Base-by-base conservation (phyloP, 2,888 invertebrate genomes). In the Agonum fuliginosum region DNA sequence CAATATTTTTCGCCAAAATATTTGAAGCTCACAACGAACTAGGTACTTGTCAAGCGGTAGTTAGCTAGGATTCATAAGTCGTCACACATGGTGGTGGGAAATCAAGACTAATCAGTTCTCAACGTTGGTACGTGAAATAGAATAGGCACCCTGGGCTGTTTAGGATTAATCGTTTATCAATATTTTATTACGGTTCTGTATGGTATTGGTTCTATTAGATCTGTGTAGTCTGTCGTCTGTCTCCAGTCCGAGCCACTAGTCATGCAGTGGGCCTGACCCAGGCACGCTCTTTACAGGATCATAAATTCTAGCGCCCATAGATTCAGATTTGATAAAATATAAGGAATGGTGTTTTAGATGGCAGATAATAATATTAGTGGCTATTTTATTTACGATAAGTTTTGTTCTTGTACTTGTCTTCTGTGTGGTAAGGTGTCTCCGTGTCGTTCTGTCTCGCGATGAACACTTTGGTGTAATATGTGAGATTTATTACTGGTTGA, bases 241-340 rank as follows among this genome's bases (percentile, higher is more conserved):
- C 22, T 5, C 20, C n/a, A 4, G 54, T n/a, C 54, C 4, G n/a
- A n/a, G n/a, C n/a, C n/a, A n/a, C n/a, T n/a, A n/a, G n/a, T n/a
- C n/a, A n/a, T n/a, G n/a, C n/a, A n/a, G n/a, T n/a, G 24, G 2
- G 20, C 12, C 24, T n/a, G 24, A 12, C 54, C 27, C 46, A 70
- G 27, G 70, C 70, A 22, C 67, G 67, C 41, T 67, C 67, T 41
- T 67, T 70, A 70, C 70, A 70, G 46, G 70, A 46, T 70, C 70
- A 72, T 72, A 72, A 72, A 72, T 72, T 72, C 72, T 72, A 51
- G 51, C 72, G 51, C 19, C 51, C 72, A 72, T 72, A 54, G 72
- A 72, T 72, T 72, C 51, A 54, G 74, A 74, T 74, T 74, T 74
- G 76, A 76, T 76, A 76, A 76, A 76, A 76, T 76, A 76, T 76